These are phyloP conservation scores for Sinhomidia bicolor DNA, from an alignment of 2,888 invertebrate genomes.

Conservation along the genomic window DNA sequence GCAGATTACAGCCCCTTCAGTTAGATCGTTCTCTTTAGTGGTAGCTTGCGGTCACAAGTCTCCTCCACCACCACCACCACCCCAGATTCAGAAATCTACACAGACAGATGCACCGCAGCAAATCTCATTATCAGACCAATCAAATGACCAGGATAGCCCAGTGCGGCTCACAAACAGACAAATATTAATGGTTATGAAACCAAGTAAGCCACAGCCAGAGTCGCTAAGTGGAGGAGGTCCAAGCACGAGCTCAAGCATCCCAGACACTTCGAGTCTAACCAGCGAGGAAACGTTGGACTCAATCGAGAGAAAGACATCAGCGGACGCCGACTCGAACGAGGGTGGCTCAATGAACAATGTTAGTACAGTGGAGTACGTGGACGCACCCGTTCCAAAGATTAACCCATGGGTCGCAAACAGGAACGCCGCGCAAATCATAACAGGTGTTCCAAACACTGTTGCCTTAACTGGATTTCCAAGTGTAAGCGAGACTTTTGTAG, in stretches of 20 bases:
- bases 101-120: background rate
- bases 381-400: slow-evolving; percentile 92
- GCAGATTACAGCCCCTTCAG: background rate
- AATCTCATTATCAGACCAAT: background rate
- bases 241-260: background rate
- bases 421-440: slow-evolving; percentile 81
- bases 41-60: background rate
- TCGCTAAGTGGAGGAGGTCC: background rate
- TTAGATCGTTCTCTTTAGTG: background rate
- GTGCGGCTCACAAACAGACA: background rate
- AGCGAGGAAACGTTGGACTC: slow-evolving; percentile 38
- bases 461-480: slow-evolving; percentile 26
- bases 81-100: background rate
- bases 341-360: background rate
- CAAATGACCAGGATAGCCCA: background rate
- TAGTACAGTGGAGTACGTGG: slow-evolving; percentile 29
- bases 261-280: slow-evolving; percentile 38
- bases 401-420: slow-evolving; percentile 89
- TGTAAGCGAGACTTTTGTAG: too few species aligned
- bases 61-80: background rate
- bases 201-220: background rate
- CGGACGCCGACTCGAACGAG: background rate
- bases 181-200: background rate
- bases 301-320: background rate
- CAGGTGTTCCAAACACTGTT: slow-evolving; percentile 64